These are phyloP conservation scores for Embiotoca jacksoni DNA, from an alignment of 2,113 vertebrate species.

Conservation along the genomic window DNA sequence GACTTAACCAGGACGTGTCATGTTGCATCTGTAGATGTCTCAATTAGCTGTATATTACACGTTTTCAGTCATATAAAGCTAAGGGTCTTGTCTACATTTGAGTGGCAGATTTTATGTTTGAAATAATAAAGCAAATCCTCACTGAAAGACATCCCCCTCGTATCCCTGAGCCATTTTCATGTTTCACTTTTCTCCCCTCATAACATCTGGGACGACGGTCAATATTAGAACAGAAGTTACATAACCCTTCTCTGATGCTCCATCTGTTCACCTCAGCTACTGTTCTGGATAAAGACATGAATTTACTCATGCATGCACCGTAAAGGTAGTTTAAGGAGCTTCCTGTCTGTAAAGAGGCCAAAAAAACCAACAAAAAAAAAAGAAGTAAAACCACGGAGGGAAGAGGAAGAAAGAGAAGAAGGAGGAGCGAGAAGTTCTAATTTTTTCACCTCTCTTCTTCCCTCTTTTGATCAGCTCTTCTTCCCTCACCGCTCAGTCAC, in stretches of 20 bases:
- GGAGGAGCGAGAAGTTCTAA: slow-evolving; percentile 20
- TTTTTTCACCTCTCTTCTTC: slow-evolving; percentile 50
- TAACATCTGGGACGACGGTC: slow-evolving; percentile 12
- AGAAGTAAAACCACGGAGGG: background rate
- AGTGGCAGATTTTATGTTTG: background rate
- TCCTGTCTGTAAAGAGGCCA: slow-evolving; percentile 2
- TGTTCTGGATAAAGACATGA: slow-evolving; percentile 7
- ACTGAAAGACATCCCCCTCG: background rate
- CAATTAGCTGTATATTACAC: background rate
- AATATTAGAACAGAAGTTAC: slow-evolving; percentile 41
- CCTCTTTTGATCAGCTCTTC: slow-evolving; percentile 54
- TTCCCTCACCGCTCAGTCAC: slow-evolving; percentile 46
- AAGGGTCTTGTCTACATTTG: background rate
- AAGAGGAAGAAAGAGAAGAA: background rate
- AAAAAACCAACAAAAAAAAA: no score
- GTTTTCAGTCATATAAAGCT: no score
- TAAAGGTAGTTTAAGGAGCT: slow-evolving; percentile 10
- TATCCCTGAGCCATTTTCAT: slow-evolving; percentile 3
- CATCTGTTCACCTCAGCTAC: slow-evolving; percentile 49
- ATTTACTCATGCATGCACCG: slow-evolving; percentile 30
- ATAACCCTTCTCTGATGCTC: slow-evolving; percentile 40
- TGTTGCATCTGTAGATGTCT: slow-evolving; percentile 1
- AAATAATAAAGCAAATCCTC: background rate
- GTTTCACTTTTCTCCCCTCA: slow-evolving; percentile 4
- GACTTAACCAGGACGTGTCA: slow-evolving; percentile 11